A percentile compares a stretch with the other conserved stretches of the same genome.
phyloP scores from a whole-genome alignment of 2,797 vertebrate species.

The Champsocephalus gunnari region DNA sequence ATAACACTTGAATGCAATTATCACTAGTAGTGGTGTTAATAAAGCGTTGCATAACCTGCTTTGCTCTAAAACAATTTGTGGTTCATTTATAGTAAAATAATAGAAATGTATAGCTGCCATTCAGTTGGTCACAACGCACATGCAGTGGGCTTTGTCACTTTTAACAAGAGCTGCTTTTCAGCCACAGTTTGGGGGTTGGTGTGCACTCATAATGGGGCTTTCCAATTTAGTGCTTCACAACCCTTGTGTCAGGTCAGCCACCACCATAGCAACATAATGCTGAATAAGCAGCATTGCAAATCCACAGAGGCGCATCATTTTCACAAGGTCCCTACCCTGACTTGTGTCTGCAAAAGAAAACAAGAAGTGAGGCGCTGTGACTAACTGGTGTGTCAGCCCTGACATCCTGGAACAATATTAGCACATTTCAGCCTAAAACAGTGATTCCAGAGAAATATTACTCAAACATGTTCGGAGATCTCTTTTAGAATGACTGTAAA shows the following conservation, averaged over 20 bases:
- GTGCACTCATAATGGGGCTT: conserved; percentile 51
- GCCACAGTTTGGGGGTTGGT: conserved; percentile 56
- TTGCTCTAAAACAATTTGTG: neutral
- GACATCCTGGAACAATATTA: neutral
- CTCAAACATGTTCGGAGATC: neutral
- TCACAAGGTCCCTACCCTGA: conserved; percentile 28
- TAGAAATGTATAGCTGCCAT: neutral
- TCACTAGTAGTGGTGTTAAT: neutral
- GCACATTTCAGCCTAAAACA: neutral
- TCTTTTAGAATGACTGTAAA: neutral
- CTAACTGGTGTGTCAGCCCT: neutral
- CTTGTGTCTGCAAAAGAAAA: conserved; percentile 42
- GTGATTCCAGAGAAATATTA: neutral
- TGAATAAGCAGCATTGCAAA: conserved; percentile 70
- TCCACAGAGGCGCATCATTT: conserved; percentile 49
- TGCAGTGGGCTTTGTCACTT: conserved; percentile 24
- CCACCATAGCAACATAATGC: conserved; percentile 80
- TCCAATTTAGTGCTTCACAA: conserved; percentile 64
- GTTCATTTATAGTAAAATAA: neutral
- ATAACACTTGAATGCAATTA: neutral
- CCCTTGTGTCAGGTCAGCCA: conserved; percentile 67
- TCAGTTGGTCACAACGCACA: neutral
- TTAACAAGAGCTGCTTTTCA: conserved; percentile 37
- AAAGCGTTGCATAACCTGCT: neutral
- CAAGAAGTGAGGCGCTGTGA: neutral